Base-by-base conservation (phyloP, 2,113 vertebrate species). In the Perca schrenkii region DNA sequence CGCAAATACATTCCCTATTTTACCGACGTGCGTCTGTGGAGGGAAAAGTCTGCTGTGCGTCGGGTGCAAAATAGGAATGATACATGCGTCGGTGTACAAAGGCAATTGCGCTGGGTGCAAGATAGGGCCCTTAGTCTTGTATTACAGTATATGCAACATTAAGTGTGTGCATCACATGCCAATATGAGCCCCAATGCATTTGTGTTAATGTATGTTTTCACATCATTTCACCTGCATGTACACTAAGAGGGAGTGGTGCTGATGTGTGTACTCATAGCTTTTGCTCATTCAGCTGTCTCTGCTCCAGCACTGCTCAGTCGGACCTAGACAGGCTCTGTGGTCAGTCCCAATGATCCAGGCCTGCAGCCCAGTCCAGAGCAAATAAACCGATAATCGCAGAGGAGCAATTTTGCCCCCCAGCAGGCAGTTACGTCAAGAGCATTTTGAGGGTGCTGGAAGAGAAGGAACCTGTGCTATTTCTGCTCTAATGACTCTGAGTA, bases 381-480 rank as follows among this genome's bases (percentile, higher is more conserved):
- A 86, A 88, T 76, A 85, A 62, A 85, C 31, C 0, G 8, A 4
- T 52, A 60, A 66, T 70, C 47, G 11, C 83, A 76, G 54, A 56
- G 72, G 65, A 76, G 21, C 40, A 67, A 17, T 69, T 83, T 50
- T 69, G 57, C 52, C 69, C 76, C 71, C 71, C n/a, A 67, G 50
- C 68, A 40, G 43, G 25, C n/a, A 6, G 46, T 90, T 87, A 88
- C 56, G 69, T 92, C 75, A 84, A 57, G 68, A 21, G 25, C 58
- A 67, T 80, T 77, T 63, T 64, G 73, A 85, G 76, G 47, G 47
- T 50, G 77, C 68, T 84, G 73, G 74, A 88, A 68, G 60, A 57
- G 74, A 46, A 84, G 79, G 75, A 89, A 87, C 83, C 80, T 65
- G 83, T 62, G 67, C 85, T 93, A 86, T 92, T 94, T 90, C 72